Conservation (phyloP, 2,888 invertebrate species). For the Sarcophaga subvicina region DNA sequence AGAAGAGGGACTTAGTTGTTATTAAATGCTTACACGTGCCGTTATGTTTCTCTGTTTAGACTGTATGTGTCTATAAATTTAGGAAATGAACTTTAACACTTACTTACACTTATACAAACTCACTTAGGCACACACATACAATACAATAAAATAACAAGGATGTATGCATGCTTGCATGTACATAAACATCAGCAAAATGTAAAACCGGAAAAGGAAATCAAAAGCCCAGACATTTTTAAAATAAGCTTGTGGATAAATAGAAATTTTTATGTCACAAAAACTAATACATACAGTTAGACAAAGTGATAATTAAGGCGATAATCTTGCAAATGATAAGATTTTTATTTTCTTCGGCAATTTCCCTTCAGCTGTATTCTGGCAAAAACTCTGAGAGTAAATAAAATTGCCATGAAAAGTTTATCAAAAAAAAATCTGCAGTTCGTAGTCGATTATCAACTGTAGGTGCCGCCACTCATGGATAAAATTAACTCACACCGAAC, state of each 20-base stretch:
- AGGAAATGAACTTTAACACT: slow-evolving; percentile 28
- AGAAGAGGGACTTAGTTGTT: not conserved
- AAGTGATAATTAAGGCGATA: no score
- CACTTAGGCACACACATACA: not conserved
- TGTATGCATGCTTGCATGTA: not conserved
- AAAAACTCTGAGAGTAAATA: no score
- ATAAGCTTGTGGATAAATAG: not conserved
- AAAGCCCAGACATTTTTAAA: not conserved
- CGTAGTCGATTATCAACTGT: no score
- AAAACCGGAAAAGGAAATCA: not conserved
- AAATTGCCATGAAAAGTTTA: no score
- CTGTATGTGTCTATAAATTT: slow-evolving; percentile 54
- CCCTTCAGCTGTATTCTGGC: no score
- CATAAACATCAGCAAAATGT: not conserved
- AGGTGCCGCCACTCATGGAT: no score
- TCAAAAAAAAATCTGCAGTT: no score
- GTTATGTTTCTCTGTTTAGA: slow-evolving; percentile 42
- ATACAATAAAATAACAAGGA: slow-evolving; percentile 3
- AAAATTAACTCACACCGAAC: no score
- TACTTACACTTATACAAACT: not conserved
- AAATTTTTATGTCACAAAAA: not conserved
- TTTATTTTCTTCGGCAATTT: no score
- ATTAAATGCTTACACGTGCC: slow-evolving; percentile 65
- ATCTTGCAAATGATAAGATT: no score
- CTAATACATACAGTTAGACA: no score